Evolutionary conservation across 1,140 invertebrate species (phyloP).

Genomic region (Drosophila hydei): DNA sequence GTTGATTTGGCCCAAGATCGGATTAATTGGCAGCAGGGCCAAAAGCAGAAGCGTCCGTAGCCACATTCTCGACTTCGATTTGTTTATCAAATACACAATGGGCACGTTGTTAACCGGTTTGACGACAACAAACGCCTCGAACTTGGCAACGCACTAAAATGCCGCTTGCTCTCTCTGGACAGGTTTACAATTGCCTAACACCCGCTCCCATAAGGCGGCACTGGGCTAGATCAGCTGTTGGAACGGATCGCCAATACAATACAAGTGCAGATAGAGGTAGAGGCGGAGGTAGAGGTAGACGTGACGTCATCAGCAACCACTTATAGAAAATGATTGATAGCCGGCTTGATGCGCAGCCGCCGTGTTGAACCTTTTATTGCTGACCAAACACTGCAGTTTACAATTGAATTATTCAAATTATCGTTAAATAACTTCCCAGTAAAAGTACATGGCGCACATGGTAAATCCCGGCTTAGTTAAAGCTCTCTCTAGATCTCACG

Average conservation of each 20-base stretch:
- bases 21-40: conserved; percentile 3
- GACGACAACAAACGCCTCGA: conserved; percentile 28
- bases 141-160: conserved; percentile 6
- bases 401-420: conserved; percentile 5
- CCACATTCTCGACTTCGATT: conserved; percentile 41
- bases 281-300: no score
- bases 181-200: conserved; percentile 23
- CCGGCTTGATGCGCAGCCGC: conserved; percentile 10
- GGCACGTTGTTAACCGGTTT: conserved; percentile 30
- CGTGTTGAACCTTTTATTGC: background rate
- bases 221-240: conserved; percentile 23
- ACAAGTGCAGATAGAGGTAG: no score
- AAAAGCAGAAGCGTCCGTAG: conserved; percentile 25
- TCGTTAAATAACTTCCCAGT: background rate
- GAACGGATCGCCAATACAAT: no score
- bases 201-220: no score
- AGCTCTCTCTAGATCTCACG: background rate
- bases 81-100: conserved; percentile 33
- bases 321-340: background rate
- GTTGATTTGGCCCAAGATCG: conserved; percentile 24
- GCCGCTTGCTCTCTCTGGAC: conserved; percentile 15
- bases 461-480: background rate
- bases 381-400: background rate
- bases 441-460: no score
- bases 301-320: background rate